Base-by-base conservation (phyloP, 2,888 invertebrate species). In the Drosophila lutescens region DNA sequence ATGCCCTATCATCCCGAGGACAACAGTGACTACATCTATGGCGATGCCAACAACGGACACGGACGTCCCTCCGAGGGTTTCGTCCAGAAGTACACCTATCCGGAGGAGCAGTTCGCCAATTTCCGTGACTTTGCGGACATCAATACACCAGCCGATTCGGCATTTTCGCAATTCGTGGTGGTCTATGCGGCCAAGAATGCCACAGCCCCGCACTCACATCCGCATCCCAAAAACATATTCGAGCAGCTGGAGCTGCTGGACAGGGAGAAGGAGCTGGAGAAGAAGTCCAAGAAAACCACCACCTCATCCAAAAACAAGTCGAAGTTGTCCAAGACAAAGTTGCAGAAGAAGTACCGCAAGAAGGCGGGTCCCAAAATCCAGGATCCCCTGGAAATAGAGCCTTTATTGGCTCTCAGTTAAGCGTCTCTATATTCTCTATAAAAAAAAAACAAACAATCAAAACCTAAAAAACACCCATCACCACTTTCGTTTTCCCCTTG, bases 121-220 rank as follows among this genome's bases (percentile, higher is more conserved):
- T 97, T 97, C 93, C 94, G 96, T 84, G 97, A 97, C 90, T 97
- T 97, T 88, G 97, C 97, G 0, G 97, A 97, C 84, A 97, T 97
- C 59, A 97, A 97, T 73, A 95, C 96, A 4, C 96, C 97, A 0
- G 94, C 96, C 0, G 96, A 96, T 88, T 93, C 95, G 2, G 96
- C 96, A 7, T 97, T 96, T 91, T 97, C 97, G 0, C 96, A 97
- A 80, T 95, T 95, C 73, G 96, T 97, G 34, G 95, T 97, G 0
- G 97, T 97, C 0, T 97, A 97, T 89, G 96, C 96, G 0, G 96
- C 96, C 78, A 96, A 96, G 90, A 97, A 96, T 84, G 94, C 94
- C 8, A 96, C 95, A 4, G 92, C 93, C 75, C 66, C 86, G 4
- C 77, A 76, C 43, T 65, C 51, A 9, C 91, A 91, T 89, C 89